These are phyloP conservation scores for Neomorphus geoffroyi DNA, from an alignment of 2,797 vertebrate genomes.

Conservation along the genomic window DNA sequence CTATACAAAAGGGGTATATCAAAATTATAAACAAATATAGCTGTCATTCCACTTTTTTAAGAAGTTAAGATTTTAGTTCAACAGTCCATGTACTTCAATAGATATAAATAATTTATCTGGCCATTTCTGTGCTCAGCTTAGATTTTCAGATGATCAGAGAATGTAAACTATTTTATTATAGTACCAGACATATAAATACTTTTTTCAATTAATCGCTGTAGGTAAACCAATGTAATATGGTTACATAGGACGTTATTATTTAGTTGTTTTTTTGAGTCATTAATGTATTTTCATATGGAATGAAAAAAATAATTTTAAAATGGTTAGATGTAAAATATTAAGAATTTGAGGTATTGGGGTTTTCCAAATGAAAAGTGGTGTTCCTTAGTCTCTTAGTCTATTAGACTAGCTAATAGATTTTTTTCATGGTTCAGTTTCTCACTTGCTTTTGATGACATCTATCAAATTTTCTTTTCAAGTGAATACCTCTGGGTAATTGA, in stretches of 20 bases:
- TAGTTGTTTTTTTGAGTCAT: not conserved
- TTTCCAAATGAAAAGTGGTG: not conserved
- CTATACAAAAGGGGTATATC: not conserved
- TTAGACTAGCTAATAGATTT: not conserved
- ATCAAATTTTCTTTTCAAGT: not conserved
- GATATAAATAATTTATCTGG: not conserved
- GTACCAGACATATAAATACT: not conserved
- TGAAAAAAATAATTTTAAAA: not conserved
- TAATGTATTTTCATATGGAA: not conserved
- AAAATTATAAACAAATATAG: not conserved
- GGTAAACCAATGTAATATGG: not conserved
- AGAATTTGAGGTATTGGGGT: not conserved
- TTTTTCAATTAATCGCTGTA: not conserved
- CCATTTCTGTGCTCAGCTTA: not conserved
- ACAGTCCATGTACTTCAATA: not conserved
- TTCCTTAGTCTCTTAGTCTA: too few species aligned
- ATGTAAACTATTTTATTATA: not conserved
- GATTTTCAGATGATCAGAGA: not conserved
- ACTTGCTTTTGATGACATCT: not conserved
- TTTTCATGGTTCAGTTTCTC: not conserved
- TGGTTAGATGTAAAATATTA: not conserved
- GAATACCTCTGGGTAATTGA: not conserved
- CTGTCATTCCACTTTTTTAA: not conserved
- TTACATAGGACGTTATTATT: not conserved
- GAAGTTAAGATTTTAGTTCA: not conserved